phyloP scores from a whole-genome alignment of 2,797 vertebrate species.

The Fistularia commersonii region DNA sequence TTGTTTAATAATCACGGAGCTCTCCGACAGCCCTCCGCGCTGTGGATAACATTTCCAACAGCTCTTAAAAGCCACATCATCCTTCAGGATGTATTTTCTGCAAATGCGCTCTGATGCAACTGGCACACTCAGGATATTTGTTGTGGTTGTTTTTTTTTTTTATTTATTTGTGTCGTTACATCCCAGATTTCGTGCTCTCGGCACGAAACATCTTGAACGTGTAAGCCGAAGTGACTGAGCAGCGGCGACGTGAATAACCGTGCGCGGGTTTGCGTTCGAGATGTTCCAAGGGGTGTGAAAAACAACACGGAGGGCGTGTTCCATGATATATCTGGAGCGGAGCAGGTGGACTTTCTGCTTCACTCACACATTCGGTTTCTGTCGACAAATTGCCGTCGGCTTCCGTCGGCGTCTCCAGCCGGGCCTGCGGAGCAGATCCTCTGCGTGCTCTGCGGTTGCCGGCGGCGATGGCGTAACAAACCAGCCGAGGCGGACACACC shows the following conservation, averaged over 20 bases:
- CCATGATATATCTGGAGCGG: conserved; percentile 2
- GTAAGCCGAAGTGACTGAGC: not conserved
- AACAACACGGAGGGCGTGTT: too few relatives aligned
- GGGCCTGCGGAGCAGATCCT: not conserved
- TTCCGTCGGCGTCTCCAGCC: conserved; percentile 1
- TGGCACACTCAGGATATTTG: conserved; percentile 11
- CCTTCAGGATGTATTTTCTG: conserved; percentile 28
- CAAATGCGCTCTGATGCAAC: conserved; percentile 26
- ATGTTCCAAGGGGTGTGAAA: too few relatives aligned
- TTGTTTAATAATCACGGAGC: conserved; percentile 21
- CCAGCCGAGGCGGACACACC: conserved; percentile 26
- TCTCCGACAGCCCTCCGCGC: too few relatives aligned
- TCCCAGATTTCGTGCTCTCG: conserved; percentile 24
- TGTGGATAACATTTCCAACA: conserved; percentile 38
- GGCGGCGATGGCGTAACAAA: conserved; percentile 10
- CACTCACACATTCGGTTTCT: conserved; percentile 15
- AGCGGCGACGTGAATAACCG: too few relatives aligned
- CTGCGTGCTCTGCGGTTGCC: not conserved
- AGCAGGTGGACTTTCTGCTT: conserved; percentile 30
- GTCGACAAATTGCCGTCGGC: conserved; percentile 12
- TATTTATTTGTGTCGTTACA: conserved; percentile 9
- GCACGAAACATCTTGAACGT: too few relatives aligned
- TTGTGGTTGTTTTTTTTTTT: not conserved
- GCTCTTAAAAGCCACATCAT: conserved; percentile 37
- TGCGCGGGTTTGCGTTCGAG: too few relatives aligned